phyloP scores from a whole-genome alignment of 35 echinoderm and acorn worm species.

The Amphiura filiformis region DNA sequence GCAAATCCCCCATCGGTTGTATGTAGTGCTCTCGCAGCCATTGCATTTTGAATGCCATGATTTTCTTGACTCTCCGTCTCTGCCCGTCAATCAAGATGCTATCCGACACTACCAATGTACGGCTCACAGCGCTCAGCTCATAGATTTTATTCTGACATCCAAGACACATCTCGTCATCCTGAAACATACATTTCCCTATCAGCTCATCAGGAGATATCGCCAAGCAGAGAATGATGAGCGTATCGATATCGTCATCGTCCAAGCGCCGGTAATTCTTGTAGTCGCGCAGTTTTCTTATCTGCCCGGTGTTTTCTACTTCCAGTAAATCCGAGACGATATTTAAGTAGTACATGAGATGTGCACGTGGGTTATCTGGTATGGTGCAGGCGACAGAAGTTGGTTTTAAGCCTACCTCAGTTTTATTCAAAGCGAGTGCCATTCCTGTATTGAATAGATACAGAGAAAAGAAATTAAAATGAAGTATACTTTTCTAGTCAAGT shows the following conservation, averaged over 20 bases:
- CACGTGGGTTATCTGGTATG: neutral
- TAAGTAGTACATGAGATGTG: neutral
- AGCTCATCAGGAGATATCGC: neutral
- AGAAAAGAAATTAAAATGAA: too few relatives aligned
- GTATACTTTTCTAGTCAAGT: too few relatives aligned
- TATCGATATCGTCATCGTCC: neutral
- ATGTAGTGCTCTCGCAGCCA: neutral
- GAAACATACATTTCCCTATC: neutral
- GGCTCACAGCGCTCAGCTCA: neutral
- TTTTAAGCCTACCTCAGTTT: neutral
- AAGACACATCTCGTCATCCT: neutral
- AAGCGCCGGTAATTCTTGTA: neutral
- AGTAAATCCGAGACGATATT: neutral
- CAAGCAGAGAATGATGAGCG: neutral
- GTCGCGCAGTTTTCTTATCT: neutral
- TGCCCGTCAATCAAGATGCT: neutral
- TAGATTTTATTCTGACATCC: neutral
- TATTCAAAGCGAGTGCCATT: too few relatives aligned
- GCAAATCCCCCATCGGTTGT: neutral
- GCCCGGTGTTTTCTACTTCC: too few relatives aligned
- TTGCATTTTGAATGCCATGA: neutral
- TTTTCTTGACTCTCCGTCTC: neutral
- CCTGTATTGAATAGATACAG: too few relatives aligned
- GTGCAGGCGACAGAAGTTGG: neutral
- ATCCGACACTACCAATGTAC: neutral